These are phyloP conservation scores for Eilema griseolum DNA, from an alignment of 2,888 invertebrate genomes.

Conservation along the genomic window DNA sequence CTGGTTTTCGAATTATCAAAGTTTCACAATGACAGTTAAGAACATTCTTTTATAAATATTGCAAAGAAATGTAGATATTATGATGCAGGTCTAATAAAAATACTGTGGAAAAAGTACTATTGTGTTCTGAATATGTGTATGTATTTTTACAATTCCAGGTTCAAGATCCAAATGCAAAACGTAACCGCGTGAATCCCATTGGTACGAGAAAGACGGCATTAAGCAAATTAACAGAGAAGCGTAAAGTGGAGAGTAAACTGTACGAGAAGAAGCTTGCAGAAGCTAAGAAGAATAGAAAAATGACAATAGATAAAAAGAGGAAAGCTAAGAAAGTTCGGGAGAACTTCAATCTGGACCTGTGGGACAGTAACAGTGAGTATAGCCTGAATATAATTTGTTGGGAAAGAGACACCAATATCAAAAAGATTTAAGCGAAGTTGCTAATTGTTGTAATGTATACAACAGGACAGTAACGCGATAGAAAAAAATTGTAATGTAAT, in stretches of 20 bases:
- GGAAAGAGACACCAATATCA: too few relatives aligned
- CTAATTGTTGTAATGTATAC: too few relatives aligned
- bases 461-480: too few relatives aligned
- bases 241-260: constrained; percentile 78
- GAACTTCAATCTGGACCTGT: constrained; percentile 89
- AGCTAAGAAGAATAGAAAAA: constrained; percentile 78
- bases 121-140: too few relatives aligned
- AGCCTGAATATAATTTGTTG: constrained; percentile 17
- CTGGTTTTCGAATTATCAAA: too few relatives aligned
- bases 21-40: too few relatives aligned
- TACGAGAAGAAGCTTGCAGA: constrained; percentile 84
- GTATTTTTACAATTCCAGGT: constrained; percentile 72
- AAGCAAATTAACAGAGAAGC: constrained; percentile 79
- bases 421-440: too few relatives aligned
- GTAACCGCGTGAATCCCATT: constrained; percentile 77
- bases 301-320: constrained; percentile 71
- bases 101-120: too few relatives aligned
- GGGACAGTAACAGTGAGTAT: constrained; percentile 87
- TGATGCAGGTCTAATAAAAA: too few relatives aligned
- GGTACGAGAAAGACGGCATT: constrained; percentile 76
- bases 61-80: too few relatives aligned
- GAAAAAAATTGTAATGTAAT: too few relatives aligned
- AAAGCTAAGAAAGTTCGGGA: constrained; percentile 77
- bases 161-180: constrained; percentile 89
- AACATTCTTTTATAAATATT: too few relatives aligned